A percentile compares a stretch with the other conserved stretches of the same genome.
Conservation (phyloP, 53 echinoderm and acorn worm genomes). For the Patiria pectinifera region DNA sequence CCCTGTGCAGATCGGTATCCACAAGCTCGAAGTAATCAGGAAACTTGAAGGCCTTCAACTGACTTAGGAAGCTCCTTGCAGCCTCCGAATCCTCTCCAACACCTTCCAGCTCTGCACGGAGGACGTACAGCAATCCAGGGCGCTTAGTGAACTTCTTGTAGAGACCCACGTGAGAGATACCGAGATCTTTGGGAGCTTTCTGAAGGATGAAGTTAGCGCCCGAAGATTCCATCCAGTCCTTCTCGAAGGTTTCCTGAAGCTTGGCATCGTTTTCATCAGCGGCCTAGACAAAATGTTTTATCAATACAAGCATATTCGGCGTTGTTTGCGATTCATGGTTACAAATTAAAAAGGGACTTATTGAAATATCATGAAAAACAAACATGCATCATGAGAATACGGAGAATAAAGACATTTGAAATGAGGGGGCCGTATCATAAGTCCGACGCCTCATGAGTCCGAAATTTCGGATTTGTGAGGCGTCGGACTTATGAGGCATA, state of each 20-base stretch:
- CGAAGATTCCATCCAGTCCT: conserved; percentile 59
- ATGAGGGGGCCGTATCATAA: too few relatives aligned
- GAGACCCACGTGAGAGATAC: conserved; percentile 54
- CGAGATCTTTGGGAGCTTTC: conserved; percentile 62
- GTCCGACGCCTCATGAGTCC: too few relatives aligned
- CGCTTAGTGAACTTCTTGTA: conserved; percentile 67
- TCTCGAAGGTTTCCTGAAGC: conserved; percentile 68
- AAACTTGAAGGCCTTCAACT: conserved; percentile 44
- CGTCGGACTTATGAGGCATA: too few relatives aligned
- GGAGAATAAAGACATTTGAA: too few relatives aligned
- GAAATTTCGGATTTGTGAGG: too few relatives aligned
- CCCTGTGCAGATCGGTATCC: conserved; percentile 39
- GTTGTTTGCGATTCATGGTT: too few relatives aligned
- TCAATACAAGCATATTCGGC: neutral
- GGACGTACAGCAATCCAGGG: conserved; percentile 62
- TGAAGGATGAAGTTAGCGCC: conserved; percentile 67
- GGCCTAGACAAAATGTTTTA: neutral
- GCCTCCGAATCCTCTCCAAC: conserved; percentile 29
- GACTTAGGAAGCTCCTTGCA: conserved; percentile 48
- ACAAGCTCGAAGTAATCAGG: conserved; percentile 43
- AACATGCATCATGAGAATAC: too few relatives aligned
- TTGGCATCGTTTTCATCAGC: conserved; percentile 41
- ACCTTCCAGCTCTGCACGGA: conserved; percentile 65
- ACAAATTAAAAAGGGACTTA: too few relatives aligned
- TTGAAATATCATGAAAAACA: too few relatives aligned